Evolutionary conservation across 2,113 vertebrate genomes (phyloP).

Genomic region (Otocyon megalotis): DNA sequence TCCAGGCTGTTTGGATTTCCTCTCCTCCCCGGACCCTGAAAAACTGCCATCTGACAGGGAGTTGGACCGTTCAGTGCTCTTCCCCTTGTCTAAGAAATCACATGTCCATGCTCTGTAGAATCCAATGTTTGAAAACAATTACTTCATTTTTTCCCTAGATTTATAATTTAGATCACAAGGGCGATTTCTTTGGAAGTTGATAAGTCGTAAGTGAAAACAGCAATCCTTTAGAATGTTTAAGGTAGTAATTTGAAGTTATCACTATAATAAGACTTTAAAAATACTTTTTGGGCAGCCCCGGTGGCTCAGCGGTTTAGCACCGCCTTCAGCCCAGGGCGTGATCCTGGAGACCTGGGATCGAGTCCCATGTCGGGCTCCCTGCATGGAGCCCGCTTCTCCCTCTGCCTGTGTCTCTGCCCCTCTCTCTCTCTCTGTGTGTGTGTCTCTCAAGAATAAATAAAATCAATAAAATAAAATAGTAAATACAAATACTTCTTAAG

Average conservation of each 20-base stretch:
- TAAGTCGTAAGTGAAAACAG: not conserved
- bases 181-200: not conserved
- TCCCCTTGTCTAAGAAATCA: not conserved
- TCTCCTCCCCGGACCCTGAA: accelerated
- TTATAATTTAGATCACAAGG: not conserved
- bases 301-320: too few relatives aligned
- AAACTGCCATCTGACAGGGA: not conserved
- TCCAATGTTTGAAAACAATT: not conserved
- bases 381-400: too few relatives aligned
- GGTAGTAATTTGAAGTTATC: not conserved
- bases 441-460: too few relatives aligned
- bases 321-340: too few relatives aligned
- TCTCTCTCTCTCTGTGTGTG: too few relatives aligned
- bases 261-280: not conserved
- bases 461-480: too few relatives aligned
- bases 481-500: not conserved
- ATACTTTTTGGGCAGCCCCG: not conserved
- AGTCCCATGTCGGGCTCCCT: too few relatives aligned
- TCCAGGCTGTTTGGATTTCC: not conserved
- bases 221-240: conserved; percentile 4
- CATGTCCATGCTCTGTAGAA: not conserved
- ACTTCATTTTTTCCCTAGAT: not conserved
- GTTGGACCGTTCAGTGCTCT: not conserved
- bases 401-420: too few relatives aligned
- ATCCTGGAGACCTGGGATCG: too few relatives aligned